A percentile compares a stretch with the other conserved stretches of the same genome.
Evolutionary conservation across 1,140 invertebrate species (phyloP).

Genomic region (Aphelinus atriplicis): DNA sequence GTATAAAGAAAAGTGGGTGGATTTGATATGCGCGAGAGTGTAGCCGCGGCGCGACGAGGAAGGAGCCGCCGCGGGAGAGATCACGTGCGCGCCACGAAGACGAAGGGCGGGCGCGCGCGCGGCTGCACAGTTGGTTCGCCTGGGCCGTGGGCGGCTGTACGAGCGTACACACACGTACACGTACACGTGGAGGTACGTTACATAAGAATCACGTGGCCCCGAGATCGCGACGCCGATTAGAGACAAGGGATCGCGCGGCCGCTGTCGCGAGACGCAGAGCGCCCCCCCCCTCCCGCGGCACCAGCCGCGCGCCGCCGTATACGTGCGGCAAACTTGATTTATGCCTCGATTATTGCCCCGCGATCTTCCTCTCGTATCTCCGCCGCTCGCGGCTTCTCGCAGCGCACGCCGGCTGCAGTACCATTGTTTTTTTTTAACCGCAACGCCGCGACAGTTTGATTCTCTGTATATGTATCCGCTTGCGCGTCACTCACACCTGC

Average conservation of each 20-base stretch:
- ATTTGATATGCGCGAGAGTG: too few species aligned
- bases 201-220: background rate
- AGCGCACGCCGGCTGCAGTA: too few species aligned
- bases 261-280: slow-evolving; percentile 1
- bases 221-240: slow-evolving; percentile 6
- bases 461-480: too few species aligned
- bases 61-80: slow-evolving; percentile 38
- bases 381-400: too few species aligned
- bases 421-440: too few species aligned
- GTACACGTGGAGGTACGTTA: too few species aligned
- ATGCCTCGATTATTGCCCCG: slow-evolving; percentile 9
- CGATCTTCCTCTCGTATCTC: background rate
- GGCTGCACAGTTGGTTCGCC: slow-evolving; percentile 32
- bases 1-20: too few species aligned
- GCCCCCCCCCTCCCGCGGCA: background rate
- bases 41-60: slow-evolving; percentile 37
- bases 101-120: slow-evolving; percentile 40
- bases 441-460: too few species aligned
- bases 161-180: too few species aligned
- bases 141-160: slow-evolving; percentile 29
- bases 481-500: too few species aligned
- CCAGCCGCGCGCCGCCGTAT: background rate
- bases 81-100: slow-evolving; percentile 37
- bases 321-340: slow-evolving; percentile 2
- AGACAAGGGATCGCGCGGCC: slow-evolving; percentile 3